phyloP scores from a whole-genome alignment of 2,113 vertebrate genomes.

The Mugil cephalus region DNA sequence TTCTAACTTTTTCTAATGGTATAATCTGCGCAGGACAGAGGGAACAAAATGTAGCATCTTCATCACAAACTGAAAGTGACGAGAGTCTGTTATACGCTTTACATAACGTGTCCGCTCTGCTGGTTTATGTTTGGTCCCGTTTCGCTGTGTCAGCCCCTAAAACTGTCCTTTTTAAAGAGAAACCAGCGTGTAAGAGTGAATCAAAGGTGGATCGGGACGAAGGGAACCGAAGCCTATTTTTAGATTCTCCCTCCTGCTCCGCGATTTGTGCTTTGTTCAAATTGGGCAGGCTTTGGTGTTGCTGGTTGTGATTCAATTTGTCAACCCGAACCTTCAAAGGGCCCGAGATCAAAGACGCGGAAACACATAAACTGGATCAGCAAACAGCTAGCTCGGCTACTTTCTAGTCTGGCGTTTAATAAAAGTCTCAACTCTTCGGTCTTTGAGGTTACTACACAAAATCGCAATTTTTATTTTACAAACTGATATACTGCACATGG shows the following conservation, averaged over 20 bases:
- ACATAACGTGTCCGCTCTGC: neutral
- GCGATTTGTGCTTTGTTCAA: conserved; percentile 72
- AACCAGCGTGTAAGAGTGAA: conserved; percentile 51
- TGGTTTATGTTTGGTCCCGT: conserved; percentile 28
- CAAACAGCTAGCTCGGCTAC: conserved; percentile 5
- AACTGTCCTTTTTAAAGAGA: conserved; percentile 30
- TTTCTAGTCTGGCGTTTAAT: conserved; percentile 16
- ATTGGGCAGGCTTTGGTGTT: conserved; percentile 56
- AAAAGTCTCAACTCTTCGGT: conserved; percentile 8
- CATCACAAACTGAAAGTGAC: neutral
- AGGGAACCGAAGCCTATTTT: conserved; percentile 59
- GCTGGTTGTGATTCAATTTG: conserved; percentile 49
- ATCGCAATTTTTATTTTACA: neutral
- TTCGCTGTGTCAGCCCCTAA: conserved; percentile 22
- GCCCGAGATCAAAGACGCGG: conserved; percentile 64
- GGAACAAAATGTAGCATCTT: neutral
- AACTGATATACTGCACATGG: neutral
- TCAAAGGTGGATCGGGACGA: conserved; percentile 51
- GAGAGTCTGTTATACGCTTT: neutral
- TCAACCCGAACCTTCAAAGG: conserved; percentile 66
- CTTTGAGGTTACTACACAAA: conserved; percentile 8
- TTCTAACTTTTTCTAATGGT: too few species aligned
- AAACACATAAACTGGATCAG: conserved; percentile 39
- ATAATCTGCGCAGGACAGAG: neutral
- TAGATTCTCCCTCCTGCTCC: conserved; percentile 48